These are phyloP conservation scores for Falco cherrug DNA, from an alignment of 2,797 vertebrate genomes.

Conservation along the genomic window DNA sequence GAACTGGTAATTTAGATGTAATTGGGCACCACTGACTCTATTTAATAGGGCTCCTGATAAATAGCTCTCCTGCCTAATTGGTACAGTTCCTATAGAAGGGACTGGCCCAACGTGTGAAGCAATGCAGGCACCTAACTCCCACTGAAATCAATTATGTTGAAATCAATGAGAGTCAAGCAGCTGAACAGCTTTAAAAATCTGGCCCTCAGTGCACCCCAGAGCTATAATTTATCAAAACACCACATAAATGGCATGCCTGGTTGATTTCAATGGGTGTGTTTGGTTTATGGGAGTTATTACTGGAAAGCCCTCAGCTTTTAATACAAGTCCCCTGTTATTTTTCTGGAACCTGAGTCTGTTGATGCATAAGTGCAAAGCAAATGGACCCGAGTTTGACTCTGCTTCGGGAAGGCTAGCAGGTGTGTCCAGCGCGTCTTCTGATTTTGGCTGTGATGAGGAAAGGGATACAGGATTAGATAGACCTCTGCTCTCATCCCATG, in stretches of 20 bases:
- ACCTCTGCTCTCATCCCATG: not conserved
- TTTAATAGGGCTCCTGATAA: constrained; percentile 57
- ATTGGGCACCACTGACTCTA: constrained; percentile 42
- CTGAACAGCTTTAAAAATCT: constrained; percentile 55
- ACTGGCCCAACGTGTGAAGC: constrained; percentile 22
- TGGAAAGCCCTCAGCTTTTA: constrained; percentile 37
- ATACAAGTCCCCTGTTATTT: not conserved
- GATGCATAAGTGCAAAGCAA: not conserved
- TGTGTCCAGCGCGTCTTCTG: not conserved
- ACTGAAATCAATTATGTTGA: constrained; percentile 61
- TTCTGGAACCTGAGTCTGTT: not conserved
- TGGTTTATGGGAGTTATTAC: constrained; percentile 12
- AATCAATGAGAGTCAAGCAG: constrained; percentile 61
- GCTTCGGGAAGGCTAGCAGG: not conserved
- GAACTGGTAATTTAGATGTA: constrained; percentile 45
- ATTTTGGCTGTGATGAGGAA: not conserved
- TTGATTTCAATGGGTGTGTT: constrained; percentile 26
- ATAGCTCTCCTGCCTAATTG: constrained; percentile 50
- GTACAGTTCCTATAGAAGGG: constrained; percentile 36
- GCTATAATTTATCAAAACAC: constrained; percentile 58
- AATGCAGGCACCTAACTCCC: constrained; percentile 51
- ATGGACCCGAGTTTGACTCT: not conserved
- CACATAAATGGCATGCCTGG: constrained; percentile 45
- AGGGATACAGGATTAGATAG: not conserved
- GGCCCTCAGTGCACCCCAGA: not conserved